These are phyloP conservation scores for Tinea semifulvella DNA, from an alignment of 2,888 invertebrate species.

Conservation along the genomic window DNA sequence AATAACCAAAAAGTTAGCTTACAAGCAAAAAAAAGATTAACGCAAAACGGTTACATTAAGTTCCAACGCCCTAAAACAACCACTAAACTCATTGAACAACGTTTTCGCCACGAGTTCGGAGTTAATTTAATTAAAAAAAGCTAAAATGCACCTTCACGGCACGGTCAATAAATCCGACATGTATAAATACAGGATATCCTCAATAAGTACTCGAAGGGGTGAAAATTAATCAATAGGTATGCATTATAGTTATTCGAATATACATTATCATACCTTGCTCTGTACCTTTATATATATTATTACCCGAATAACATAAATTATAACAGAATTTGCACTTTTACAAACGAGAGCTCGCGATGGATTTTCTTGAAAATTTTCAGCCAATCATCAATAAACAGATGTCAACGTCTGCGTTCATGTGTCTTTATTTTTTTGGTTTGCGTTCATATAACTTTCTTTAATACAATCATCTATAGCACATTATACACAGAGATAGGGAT, in stretches of 20 bases:
- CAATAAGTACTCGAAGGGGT: slow-evolving; percentile 3
- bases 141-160: slow-evolving; percentile 2
- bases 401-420: slow-evolving; percentile 28
- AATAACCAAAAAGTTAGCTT: slow-evolving; percentile 21
- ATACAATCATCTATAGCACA: no score
- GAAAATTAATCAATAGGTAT: neutral
- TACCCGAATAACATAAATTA: slow-evolving; percentile 12
- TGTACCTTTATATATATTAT: slow-evolving; percentile 12
- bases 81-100: slow-evolving; percentile 12
- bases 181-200: slow-evolving; percentile 43
- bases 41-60: slow-evolving; percentile 15
- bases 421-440: neutral
- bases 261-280: slow-evolving; percentile 16
- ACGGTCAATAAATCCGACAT: slow-evolving; percentile 18
- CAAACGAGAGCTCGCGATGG: slow-evolving; percentile 21
- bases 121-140: slow-evolving; percentile 35
- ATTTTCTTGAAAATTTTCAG: slow-evolving; percentile 26
- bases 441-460: no score
- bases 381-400: slow-evolving; percentile 63
- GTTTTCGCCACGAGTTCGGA: slow-evolving; percentile 17
- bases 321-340: neutral
- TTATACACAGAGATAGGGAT: no score
- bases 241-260: slow-evolving; percentile 15
- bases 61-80: slow-evolving; percentile 14
- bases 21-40: no score